phyloP scores from a whole-genome alignment of 2,888 invertebrate species.

The Tachina grossa region DNA sequence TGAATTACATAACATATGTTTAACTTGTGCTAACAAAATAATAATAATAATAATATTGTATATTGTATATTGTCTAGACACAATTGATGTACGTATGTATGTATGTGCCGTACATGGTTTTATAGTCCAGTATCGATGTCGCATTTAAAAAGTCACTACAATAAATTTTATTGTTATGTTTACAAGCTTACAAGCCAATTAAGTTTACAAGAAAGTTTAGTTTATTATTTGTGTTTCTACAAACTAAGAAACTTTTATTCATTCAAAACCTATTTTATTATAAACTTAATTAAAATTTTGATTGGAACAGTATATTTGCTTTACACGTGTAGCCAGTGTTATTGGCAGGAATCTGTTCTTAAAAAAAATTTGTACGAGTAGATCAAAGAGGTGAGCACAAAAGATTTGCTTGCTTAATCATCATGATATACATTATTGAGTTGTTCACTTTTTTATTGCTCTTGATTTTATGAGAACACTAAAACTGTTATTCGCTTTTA shows the following conservation, averaged over 20 bases:
- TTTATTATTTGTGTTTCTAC: neutral
- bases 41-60: no score
- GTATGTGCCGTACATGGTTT: neutral
- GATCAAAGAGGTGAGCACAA: no score
- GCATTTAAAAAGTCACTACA: neutral
- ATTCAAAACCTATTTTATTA: neutral
- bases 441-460: no score
- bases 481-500: no score
- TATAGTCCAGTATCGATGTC: neutral
- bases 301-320: no score
- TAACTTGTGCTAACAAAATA: neutral
- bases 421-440: no score
- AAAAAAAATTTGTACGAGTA: no score
- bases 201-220: neutral
- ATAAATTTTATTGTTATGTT: neutral
- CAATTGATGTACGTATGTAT: neutral
- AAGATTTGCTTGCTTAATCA: no score
- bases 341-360: no score
- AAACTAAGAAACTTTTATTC: neutral
- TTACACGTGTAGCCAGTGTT: no score
- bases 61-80: constrained; percentile 17
- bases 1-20: neutral
- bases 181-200: neutral
- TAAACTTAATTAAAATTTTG: no score
- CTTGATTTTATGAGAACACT: no score